Base-by-base conservation (phyloP, 2,797 vertebrate genomes). In the Anabas testudineus region DNA sequence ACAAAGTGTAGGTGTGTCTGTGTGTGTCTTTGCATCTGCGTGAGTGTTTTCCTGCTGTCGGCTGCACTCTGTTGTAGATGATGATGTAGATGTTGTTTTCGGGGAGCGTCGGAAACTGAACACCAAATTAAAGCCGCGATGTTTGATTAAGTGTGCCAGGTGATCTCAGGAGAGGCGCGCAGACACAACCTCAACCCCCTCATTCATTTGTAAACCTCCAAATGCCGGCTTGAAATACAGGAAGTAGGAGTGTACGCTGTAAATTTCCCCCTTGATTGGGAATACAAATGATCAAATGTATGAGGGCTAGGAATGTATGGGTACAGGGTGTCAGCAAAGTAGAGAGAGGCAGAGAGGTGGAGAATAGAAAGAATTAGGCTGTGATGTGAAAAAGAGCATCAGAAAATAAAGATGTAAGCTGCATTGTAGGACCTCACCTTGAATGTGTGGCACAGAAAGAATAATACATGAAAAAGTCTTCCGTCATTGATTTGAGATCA, bases 161-260 rank as follows among this genome's bases (percentile, higher is more conserved):
- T 90, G 91, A 92, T 93, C 92, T 94, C 92, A 82, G 89, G 92
- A 92, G 92, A 92, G 83, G 80, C 58, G 19, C 65, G 67, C 78
- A 90, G 85, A 91, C 87, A 88, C 89, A 89, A 86, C 84, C 87
- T 88, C 77, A 89, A 88, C 88, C 90, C 90, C 89, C 88, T 90
- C 86, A 83, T 93, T 91, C 91, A 92, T 93, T 93, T 92, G 91
- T 92, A 91, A 91, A 89, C 89, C 89, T 90, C 91, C 90, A 76
- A 87, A 91, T 84, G 84, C 73, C 66, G 80, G 85, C 87, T 85
- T 90, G 86, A 91, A 88, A 91, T 87, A 88, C 90, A 91, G 90
- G 88, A 92, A 91, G 89, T 90, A 82, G 91, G 89, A 87, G 91
- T 90, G 89, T 82, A 78, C 57, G 83, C 83, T 78, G 88, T 90